Conservation (phyloP, 2,888 invertebrate genomes). For the Eupithecia inturbata region DNA sequence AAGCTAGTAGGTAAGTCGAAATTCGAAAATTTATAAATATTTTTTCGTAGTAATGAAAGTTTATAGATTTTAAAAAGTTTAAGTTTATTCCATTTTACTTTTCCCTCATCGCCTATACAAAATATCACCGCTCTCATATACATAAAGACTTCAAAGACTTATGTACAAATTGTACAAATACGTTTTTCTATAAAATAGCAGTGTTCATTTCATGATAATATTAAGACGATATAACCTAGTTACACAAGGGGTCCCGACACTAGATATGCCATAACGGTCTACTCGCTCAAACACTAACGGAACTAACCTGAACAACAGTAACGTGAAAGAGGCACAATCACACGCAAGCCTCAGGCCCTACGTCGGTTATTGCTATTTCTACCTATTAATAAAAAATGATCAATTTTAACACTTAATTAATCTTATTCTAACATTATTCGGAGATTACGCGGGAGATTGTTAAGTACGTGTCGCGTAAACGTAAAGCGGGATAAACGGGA, state of each 20-base stretch:
- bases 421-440: constrained; percentile 54
- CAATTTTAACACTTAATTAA: constrained; percentile 71
- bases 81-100: constrained; percentile 54
- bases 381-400: constrained; percentile 57
- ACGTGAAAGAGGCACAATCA: constrained; percentile 1
- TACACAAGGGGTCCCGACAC: constrained; percentile 56
- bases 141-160: constrained; percentile 66
- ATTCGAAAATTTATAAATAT: constrained; percentile 47
- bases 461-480: constrained; percentile 64
- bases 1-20: constrained; percentile 64
- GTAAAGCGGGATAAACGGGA: constrained; percentile 46
- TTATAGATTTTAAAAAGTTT: constrained; percentile 62
- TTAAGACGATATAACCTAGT: constrained; percentile 55
- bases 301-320: constrained; percentile 7
- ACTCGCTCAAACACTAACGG: constrained; percentile 48
- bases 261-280: constrained; percentile 56
- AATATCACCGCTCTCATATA: constrained; percentile 80
- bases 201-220: constrained; percentile 58
- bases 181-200: constrained; percentile 66
- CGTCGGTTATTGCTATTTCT: constrained; percentile 68
- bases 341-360: constrained; percentile 9
- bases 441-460: constrained; percentile 56
- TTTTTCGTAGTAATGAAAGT: constrained; percentile 54
- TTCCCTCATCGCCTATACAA: constrained; percentile 72
- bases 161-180: constrained; percentile 78